A percentile compares a stretch with the other conserved stretches of the same genome.
These are phyloP conservation scores for Cremastinae sp. DNA, from an alignment of 2,888 invertebrate species.

Conservation along the genomic window DNA sequence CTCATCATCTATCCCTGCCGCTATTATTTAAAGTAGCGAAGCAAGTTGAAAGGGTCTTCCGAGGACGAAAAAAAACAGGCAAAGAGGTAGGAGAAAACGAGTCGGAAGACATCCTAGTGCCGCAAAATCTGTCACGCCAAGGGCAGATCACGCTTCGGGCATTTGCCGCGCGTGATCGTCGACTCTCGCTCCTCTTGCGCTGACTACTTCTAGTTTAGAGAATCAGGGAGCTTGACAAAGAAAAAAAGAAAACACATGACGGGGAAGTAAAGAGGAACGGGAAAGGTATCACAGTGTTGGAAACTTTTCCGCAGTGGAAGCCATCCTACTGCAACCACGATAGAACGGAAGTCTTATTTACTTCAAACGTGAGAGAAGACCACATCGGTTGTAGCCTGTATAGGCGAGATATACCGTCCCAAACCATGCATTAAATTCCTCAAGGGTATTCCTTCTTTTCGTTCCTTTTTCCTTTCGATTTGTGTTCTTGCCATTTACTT, in stretches of 20 bases:
- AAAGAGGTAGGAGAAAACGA: conserved; percentile 2
- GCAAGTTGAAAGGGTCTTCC: too few species aligned
- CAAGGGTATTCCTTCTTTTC: conserved; percentile 37
- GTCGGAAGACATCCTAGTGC: conserved; percentile 16
- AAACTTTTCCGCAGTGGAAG: conserved; percentile 6
- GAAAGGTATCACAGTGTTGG: conserved; percentile 4
- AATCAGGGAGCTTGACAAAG: conserved; percentile 32
- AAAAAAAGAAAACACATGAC: background rate
- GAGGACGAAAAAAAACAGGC: too few species aligned
- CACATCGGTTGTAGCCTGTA: conserved; percentile 24
- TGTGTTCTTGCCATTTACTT: conserved; percentile 5
- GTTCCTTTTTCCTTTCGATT: conserved; percentile 10
- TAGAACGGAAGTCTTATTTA: conserved; percentile 53
- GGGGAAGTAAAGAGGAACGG: background rate
- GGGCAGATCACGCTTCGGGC: conserved; percentile 45
- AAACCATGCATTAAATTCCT: conserved; percentile 62
- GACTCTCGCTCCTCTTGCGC: conserved; percentile 1
- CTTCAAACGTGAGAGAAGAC: conserved; percentile 38
- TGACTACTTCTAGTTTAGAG: conserved; percentile 21
- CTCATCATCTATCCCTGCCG: conserved; percentile 38
- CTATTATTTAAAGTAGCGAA: conserved; percentile 2
- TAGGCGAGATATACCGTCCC: conserved; percentile 51
- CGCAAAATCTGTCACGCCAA: conserved; percentile 52
- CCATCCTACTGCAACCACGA: too few species aligned
- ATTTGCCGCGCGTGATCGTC: conserved; percentile 14